Evolutionary conservation across 2,888 invertebrate species (phyloP).

Genomic region (Megamerina dolium): DNA sequence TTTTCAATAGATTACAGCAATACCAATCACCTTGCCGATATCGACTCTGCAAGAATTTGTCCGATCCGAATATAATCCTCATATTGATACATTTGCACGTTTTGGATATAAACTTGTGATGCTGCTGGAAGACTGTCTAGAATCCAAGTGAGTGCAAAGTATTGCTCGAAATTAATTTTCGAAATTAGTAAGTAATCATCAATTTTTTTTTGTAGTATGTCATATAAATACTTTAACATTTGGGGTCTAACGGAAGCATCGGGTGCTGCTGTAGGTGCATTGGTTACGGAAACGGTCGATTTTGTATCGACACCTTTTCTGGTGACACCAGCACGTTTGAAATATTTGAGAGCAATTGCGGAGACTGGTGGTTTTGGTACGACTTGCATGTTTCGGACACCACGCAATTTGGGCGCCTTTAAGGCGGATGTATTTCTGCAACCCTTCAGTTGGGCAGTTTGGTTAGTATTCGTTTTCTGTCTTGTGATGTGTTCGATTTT

Average conservation of each 20-base stretch:
- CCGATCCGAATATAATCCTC: slow-evolving; percentile 26
- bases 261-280: slow-evolving; percentile 36
- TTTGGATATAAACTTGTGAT: slow-evolving; percentile 32
- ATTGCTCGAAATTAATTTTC: neutral
- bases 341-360: slow-evolving; percentile 24
- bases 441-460: slow-evolving; percentile 55
- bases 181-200: neutral
- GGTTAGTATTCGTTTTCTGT: slow-evolving; percentile 50
- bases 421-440: slow-evolving; percentile 55
- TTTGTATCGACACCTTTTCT: slow-evolving; percentile 29
- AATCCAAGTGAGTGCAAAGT: slow-evolving; percentile 30
- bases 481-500: slow-evolving; percentile 38
- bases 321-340: slow-evolving; percentile 23
- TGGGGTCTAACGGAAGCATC: slow-evolving; percentile 34
- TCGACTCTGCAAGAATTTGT: slow-evolving; percentile 26
- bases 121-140: slow-evolving; percentile 32
- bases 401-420: slow-evolving; percentile 53
- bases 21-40: slow-evolving; percentile 24
- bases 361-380: slow-evolving; percentile 39
- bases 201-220: neutral
- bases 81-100: slow-evolving; percentile 32
- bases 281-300: slow-evolving; percentile 31
- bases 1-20: slow-evolving; percentile 20
- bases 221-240: slow-evolving; percentile 8
- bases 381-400: slow-evolving; percentile 56